Percentiles rank a stretch among this genome's conserved stretches.
phyloP scores from a whole-genome alignment of 1,140 invertebrate species.

The Tetramorium parvispinum region DNA sequence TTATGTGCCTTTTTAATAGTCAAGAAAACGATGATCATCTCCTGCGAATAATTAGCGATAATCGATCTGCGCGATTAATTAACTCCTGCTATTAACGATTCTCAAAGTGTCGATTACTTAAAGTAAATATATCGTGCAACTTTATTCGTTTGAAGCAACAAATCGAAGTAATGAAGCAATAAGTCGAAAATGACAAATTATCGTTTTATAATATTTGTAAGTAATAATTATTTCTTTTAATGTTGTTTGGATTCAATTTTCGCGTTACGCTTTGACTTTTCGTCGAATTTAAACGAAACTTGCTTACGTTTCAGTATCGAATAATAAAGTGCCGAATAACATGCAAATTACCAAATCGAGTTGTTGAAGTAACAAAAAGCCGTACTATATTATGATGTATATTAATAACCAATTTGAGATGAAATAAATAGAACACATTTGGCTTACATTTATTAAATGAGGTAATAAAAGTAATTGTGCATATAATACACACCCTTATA shows the following conservation, averaged over 20 bases:
- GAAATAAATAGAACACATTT: background rate
- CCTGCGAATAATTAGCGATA: background rate
- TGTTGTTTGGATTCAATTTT: background rate
- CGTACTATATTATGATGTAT: background rate
- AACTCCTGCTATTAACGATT: background rate
- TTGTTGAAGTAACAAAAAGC: constrained; percentile 5
- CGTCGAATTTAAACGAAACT: background rate
- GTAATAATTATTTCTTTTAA: background rate
- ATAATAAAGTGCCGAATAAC: background rate
- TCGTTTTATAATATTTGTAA: background rate
- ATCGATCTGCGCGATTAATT: background rate
- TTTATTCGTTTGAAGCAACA: background rate
- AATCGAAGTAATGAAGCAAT: background rate
- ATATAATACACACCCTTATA: background rate
- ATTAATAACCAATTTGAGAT: background rate
- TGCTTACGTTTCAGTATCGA: background rate
- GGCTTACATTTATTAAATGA: background rate
- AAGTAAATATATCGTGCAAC: background rate
- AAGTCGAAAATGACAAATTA: background rate
- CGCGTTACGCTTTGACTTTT: background rate
- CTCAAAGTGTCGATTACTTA: background rate
- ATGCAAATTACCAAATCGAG: background rate
- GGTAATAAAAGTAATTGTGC: background rate
- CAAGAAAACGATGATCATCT: background rate
- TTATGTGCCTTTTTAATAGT: background rate